These are phyloP conservation scores for Halichoeres trimaculatus DNA, from an alignment of 2,113 vertebrate species.

Conservation along the genomic window DNA sequence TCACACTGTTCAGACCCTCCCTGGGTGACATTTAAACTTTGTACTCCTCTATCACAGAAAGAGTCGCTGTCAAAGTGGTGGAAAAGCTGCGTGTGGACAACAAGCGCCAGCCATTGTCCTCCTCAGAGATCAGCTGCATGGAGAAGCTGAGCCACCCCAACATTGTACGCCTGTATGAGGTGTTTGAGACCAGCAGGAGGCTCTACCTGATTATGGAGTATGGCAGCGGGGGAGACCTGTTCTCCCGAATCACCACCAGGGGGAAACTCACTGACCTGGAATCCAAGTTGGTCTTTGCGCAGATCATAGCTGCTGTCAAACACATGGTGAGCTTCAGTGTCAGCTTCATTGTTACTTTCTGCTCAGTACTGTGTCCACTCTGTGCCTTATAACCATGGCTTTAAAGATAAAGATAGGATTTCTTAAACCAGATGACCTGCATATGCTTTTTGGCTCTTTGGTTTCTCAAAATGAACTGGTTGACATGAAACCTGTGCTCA, in stretches of 20 bases:
- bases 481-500: no score
- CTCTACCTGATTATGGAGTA: constrained; percentile 85
- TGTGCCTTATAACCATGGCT: background rate
- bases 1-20: constrained; percentile 12
- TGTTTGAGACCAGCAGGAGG: constrained; percentile 79
- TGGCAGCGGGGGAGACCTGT: constrained; percentile 84
- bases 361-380: background rate
- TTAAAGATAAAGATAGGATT: no score
- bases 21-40: constrained; percentile 17
- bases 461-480: no score
- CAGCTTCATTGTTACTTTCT: background rate
- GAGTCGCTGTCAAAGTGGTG: constrained; percentile 84
- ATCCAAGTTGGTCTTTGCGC: constrained; percentile 81
- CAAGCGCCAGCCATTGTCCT: constrained; percentile 56
- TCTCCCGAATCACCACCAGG: constrained; percentile 78
- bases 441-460: no score
- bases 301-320: constrained; percentile 83
- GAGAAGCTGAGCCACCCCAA: constrained; percentile 85
- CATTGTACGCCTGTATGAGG: constrained; percentile 85
- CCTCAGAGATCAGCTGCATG: constrained; percentile 84
- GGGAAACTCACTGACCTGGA: constrained; percentile 81
- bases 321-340: constrained; percentile 82
- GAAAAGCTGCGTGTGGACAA: constrained; percentile 77
- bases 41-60: constrained; percentile 66
- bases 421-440: no score